Evolutionary conservation across 2,113 vertebrate genomes (phyloP), one percentile per base, ranked within the genome.

Genomic region (Lasiurus cinereus): DNA sequence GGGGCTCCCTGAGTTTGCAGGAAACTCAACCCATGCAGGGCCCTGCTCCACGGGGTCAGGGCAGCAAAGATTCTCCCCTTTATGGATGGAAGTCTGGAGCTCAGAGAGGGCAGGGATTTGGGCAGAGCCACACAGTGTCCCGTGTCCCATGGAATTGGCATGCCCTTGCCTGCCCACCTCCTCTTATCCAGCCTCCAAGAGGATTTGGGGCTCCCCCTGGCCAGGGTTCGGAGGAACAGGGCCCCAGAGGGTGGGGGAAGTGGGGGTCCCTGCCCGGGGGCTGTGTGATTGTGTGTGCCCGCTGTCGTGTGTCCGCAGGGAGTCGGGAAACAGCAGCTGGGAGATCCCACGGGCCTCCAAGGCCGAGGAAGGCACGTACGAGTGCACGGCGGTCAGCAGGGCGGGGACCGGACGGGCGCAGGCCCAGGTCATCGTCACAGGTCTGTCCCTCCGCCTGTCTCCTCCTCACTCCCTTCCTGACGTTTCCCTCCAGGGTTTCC

Each of bases 281-380:
- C 27, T 6, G 46, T 6, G 52, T 59, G 46, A 27, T 3, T 7
- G n/a, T 1, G 12, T 10, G 1, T 10, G 4, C 11, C 70, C 18
- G 8, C 39, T 0, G 1, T 6, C 11, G 1, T 16, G 14, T 27
- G 19, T 94, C 36, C 8, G 3, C 19, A 99, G 99, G 97, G 97
- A 91, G 36, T 98, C 98, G 2, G 98, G 98, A 73, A 98, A 98
- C 88, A 97, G 99, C 98, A 99, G 98, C 96, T 99, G 99, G 99
- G 98, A 99, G 96, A 99, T 99, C 96, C 97, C 98, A 0, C 87
- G 89, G 0, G 98, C 97, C 5, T 99, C 99, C 4, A 93, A 97
- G 27, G 97, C 97, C 0, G 99, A 99, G 0, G 99, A 99, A 95
- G 99, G 99, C 54, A 85, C 88, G 0, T 99, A 99, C 0, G 98